Conservation (phyloP, 2,888 invertebrate genomes). For the Caenorhabditis sp. region DNA sequence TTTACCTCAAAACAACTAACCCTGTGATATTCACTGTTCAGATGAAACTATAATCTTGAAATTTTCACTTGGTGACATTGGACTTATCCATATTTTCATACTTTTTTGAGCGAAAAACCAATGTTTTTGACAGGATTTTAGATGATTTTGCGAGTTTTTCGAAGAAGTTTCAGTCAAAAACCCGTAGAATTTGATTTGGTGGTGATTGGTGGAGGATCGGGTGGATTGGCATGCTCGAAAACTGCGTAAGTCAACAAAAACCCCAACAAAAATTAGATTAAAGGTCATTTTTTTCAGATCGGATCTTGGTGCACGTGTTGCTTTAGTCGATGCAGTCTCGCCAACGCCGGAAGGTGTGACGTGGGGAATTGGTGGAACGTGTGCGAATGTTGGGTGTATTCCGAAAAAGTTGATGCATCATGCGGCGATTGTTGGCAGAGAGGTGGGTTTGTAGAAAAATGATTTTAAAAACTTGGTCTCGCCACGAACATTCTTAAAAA, state of each 20-base stretch:
- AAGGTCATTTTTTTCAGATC: too few species aligned
- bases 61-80: too few species aligned
- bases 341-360: slow-evolving; percentile 81
- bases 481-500: too few species aligned
- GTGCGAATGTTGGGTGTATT: slow-evolving; percentile 90
- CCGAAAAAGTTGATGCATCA: slow-evolving; percentile 95
- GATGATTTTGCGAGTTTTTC: background rate
- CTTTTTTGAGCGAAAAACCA: background rate
- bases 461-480: too few species aligned
- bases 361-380: slow-evolving; percentile 94
- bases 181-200: slow-evolving; percentile 82
- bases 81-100: background rate
- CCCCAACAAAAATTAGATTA: too few species aligned
- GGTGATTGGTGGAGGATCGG: slow-evolving; percentile 94
- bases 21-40: slow-evolving; percentile 47
- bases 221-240: slow-evolving; percentile 92
- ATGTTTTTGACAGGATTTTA: background rate
- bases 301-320: slow-evolving; percentile 74
- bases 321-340: slow-evolving; percentile 76
- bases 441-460: slow-evolving; percentile 59
- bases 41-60: slow-evolving; percentile 12
- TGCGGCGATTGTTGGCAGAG: slow-evolving; percentile 82
- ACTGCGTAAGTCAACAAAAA: slow-evolving; percentile 64
- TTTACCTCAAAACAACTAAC: slow-evolving; percentile 33
- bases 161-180: background rate